Percentiles rank a stretch among this genome's conserved stretches.
phyloP scores from a whole-genome alignment of 2,113 vertebrate genomes.

The Eidolon helvum region DNA sequence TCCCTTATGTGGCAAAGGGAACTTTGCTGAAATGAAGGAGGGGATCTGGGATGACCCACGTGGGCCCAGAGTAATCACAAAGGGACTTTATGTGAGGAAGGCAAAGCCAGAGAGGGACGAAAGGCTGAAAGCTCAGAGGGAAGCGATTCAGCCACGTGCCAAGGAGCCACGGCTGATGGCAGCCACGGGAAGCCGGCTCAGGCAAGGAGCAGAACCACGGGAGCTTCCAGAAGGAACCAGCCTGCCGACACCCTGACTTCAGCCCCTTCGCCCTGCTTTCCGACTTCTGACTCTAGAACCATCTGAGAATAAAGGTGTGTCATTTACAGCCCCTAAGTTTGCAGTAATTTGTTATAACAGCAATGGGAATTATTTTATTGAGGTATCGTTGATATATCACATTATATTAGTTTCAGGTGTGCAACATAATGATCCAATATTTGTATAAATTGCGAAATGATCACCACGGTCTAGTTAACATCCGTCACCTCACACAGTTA shows the following conservation, averaged over 20 bases:
- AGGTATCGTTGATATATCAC: background rate
- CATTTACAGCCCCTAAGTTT: background rate
- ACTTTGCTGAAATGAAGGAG: background rate
- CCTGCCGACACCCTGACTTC: background rate
- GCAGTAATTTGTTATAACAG: background rate
- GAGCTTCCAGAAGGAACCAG: background rate
- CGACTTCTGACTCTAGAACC: background rate
- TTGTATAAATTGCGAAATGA: background rate
- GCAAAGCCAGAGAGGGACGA: background rate
- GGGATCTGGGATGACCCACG: background rate
- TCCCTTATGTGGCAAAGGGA: background rate
- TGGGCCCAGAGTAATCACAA: background rate
- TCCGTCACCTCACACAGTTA: background rate
- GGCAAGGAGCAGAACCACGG: fast-evolving
- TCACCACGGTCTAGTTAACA: background rate
- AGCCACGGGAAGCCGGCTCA: background rate
- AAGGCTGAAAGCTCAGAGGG: background rate
- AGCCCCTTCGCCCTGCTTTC: background rate
- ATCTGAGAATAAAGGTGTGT: background rate
- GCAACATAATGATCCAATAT: background rate
- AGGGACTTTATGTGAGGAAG: background rate
- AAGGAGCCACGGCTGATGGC: background rate
- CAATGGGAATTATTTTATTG: background rate
- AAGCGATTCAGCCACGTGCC: background rate
- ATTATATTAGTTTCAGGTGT: background rate